phyloP scores from a whole-genome alignment of 2,888 invertebrate genomes.

The Eucera pruinosa region DNA sequence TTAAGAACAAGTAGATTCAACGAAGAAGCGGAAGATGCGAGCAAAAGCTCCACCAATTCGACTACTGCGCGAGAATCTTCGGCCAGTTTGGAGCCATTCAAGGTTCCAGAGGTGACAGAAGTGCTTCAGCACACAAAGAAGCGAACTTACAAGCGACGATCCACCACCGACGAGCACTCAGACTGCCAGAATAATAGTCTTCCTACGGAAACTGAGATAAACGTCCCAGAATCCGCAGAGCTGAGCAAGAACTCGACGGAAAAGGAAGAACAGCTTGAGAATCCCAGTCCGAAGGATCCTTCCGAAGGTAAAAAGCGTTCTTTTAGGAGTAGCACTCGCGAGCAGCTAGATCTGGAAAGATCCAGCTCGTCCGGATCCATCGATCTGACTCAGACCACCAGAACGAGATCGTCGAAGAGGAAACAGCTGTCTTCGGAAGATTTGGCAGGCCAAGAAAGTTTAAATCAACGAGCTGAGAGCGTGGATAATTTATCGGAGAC shows the following conservation, averaged over 20 bases:
- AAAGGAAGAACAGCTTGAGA: conserved; percentile 8
- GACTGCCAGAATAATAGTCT: conserved; percentile 31
- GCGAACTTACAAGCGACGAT: conserved; percentile 67
- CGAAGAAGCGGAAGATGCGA: conserved; percentile 23
- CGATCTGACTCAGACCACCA: conserved; percentile 12
- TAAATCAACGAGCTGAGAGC: conserved; percentile 42
- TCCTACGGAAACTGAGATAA: conserved; percentile 12
- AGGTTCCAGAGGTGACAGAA: conserved; percentile 73
- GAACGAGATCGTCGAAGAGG: conserved; percentile 44
- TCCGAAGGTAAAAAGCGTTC: background rate
- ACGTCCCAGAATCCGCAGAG: conserved; percentile 11
- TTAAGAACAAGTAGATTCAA: background rate
- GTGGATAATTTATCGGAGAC: conserved; percentile 58
- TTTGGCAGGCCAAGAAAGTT: background rate
- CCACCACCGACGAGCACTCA: conserved; percentile 58
- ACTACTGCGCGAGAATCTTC: background rate
- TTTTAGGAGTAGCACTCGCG: background rate
- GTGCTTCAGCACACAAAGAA: conserved; percentile 68
- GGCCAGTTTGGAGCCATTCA: conserved; percentile 68
- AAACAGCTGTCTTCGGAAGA: conserved; percentile 58
- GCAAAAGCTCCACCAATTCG: background rate
- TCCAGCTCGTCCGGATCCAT: conserved; percentile 52
- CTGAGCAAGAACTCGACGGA: background rate
- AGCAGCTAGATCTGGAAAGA: conserved; percentile 24
- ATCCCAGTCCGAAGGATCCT: background rate